Evolutionary conservation across 92 coral and sea anemone species (phyloP), one percentile per base, ranked within the genome.

Genomic region (Porites rus): DNA sequence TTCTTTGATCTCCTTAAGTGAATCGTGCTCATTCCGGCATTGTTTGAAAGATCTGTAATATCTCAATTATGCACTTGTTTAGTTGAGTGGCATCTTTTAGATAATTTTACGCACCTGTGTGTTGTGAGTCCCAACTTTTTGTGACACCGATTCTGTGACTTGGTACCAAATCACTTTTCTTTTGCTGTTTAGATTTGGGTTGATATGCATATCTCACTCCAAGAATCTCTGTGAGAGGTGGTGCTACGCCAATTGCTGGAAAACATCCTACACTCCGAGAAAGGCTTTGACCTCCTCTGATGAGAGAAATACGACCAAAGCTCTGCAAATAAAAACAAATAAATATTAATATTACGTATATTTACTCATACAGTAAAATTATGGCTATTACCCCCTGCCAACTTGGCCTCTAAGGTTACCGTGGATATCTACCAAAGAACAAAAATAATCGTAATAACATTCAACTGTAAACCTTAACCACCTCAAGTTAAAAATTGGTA

Each of bases 91-190:
- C 17, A 50, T 7, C 46, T 38, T 13, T 13, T 24, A 18, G 16
- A 19, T 11, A 13, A 75, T 19, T n/a, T 53, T 17, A 16, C 61
- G 14, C 63, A 97, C 99, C 99, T 90, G 99, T 97, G 83, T 97
- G 99, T 85, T 93, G 93, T 9, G 99, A 97, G 75, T 97, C 99
- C 87, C 94, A 91, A 43, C 95, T 94, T 74, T 95, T 95, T 1
- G 99, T 97, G 70, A 97, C 99, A 28, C 94, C 99, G 61, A 97
- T 89, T 78, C 98, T 97, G 80, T 97, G 89, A 38, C 99, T 98
- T 9, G 99, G 99, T 10, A 94, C 93, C 7, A 88, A 86, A 53
- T 88, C 80, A 14, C 61, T 65, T 84, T 93, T 92, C 18, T 91
- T 84, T 12, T 79, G 91, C 19, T 93, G 92, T 77, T 86, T 86